Evolutionary conservation across 2,113 vertebrate genomes (phyloP).

Genomic region (Cebidichthys violaceus): DNA sequence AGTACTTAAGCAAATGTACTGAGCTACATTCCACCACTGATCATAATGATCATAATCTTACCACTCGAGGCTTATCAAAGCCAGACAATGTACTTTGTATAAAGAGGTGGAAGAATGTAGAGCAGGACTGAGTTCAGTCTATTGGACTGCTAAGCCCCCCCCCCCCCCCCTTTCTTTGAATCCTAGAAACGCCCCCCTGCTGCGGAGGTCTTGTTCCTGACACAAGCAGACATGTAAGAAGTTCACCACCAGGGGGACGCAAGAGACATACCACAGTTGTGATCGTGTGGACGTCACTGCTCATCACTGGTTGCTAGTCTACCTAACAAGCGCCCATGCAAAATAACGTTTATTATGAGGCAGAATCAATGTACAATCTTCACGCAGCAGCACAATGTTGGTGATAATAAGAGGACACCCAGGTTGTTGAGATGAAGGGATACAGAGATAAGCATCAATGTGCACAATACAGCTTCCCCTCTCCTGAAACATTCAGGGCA

Average conservation of each 20-base stretch:
- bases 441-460: neutral
- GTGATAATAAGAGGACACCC: neutral
- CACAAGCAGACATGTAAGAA: neutral
- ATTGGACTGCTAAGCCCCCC: no score
- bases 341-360: neutral
- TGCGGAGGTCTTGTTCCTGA: neutral
- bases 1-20: no score
- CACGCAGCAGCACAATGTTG: neutral
- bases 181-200: no score
- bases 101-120: no score
- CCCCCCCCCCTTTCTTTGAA: no score
- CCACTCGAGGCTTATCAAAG: no score
- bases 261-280: neutral
- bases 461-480: no score
- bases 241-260: constrained; percentile 43
- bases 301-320: neutral
- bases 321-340: neutral
- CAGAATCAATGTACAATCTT: neutral
- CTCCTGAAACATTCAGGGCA: no score
- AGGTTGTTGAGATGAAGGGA: neutral
- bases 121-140: no score
- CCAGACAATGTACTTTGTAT: no score
- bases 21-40: no score
- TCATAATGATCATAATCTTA: no score
- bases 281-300: neutral